Base-by-base conservation (phyloP, 2,888 invertebrate genomes). In the Macrophya alboannulata region DNA sequence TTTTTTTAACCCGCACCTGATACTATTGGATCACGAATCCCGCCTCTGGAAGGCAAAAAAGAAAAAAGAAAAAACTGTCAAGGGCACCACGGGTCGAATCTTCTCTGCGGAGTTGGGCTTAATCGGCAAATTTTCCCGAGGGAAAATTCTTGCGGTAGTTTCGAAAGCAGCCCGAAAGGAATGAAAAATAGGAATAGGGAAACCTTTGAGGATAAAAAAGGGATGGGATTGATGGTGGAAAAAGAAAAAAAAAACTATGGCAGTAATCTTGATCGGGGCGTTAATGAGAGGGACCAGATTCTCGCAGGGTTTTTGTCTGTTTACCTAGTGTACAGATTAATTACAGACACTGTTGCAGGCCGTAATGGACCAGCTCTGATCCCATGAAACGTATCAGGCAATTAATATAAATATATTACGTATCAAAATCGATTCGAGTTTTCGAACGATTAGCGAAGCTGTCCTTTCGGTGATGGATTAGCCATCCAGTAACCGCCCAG, bases 111-210 rank as follows among this genome's bases (percentile, higher is more conserved):
- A 40, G n/a, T 62, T 25, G 81, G 25, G 62, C 81, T 81, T 81
- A 81, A 81, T 81, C 81, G 81, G n/a, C 59, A 81, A 81, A 81
- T 81, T 81, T 25, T 62, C 81, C 62, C 81, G 4, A n/a, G 81
- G 62, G 81, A 81, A 4, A 51, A 9, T 77, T 15, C 31, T 43
- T 40, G 21, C 12, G 1, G 15, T 40, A 3, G 62, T 37, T 31
- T 62, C 25, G n/a, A n/a, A n/a, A n/a, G n/a, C n/a, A n/a, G 62
- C 62, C 31, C 25, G 31, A 59, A 25, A 81, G 59, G 81, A 81
- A 81, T 81, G 81, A 81, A 81, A 62, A 81, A 81, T 81, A 81
- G 81, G 62, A 43, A 62, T 40, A 43, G 43, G 43, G n/a, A 43
- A 77, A 55, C 37, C 77, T 37, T 37, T 12, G n/a, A 17, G 79